These are phyloP conservation scores for Reinhardtius hippoglossoides DNA, from an alignment of 2,113 vertebrate species.

Conservation along the genomic window DNA sequence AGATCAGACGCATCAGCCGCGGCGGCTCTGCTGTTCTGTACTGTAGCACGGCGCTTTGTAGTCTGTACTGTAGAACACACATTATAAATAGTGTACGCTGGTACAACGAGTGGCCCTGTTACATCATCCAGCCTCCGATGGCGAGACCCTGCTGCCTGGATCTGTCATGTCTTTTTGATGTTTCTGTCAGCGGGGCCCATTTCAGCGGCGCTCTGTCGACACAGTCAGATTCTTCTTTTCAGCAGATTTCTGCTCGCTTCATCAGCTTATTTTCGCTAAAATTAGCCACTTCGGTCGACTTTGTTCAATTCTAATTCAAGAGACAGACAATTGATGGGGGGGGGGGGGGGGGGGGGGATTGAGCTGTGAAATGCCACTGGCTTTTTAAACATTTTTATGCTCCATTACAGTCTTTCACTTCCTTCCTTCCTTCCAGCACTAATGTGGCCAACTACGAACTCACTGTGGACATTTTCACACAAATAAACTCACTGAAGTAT, in stretches of 20 bases:
- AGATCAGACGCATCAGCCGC: constrained; percentile 14
- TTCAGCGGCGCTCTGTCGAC: constrained; percentile 13
- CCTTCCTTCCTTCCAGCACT: constrained; percentile 10
- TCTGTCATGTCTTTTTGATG: constrained; percentile 33
- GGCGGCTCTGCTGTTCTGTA: constrained; percentile 2
- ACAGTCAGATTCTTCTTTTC: neutral
- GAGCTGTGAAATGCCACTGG: constrained; percentile 28
- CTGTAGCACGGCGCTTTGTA: neutral
- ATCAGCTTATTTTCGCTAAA: constrained; percentile 17
- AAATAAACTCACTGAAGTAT: neutral
- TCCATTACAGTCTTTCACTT: constrained; percentile 6
- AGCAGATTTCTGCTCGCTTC: neutral
- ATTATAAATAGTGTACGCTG: constrained; percentile 24
- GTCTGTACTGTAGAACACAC: constrained; percentile 11
- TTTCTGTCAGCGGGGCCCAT: constrained; percentile 36
- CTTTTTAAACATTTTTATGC: neutral
- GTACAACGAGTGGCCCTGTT: constrained; percentile 14
- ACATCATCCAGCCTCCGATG: constrained; percentile 30
- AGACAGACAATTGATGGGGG: constrained; percentile 19
- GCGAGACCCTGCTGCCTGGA: constrained; percentile 18
- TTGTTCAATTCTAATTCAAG: constrained; percentile 28
- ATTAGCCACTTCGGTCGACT: constrained; percentile 4
- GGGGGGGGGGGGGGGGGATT: neutral
- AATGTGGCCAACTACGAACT: neutral
- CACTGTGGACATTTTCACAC: neutral